A percentile compares a stretch with the other conserved stretches of the same genome.
These are phyloP conservation scores for Petrophora chlorosata DNA, from an alignment of 2,888 invertebrate genomes.

Conservation along the genomic window DNA sequence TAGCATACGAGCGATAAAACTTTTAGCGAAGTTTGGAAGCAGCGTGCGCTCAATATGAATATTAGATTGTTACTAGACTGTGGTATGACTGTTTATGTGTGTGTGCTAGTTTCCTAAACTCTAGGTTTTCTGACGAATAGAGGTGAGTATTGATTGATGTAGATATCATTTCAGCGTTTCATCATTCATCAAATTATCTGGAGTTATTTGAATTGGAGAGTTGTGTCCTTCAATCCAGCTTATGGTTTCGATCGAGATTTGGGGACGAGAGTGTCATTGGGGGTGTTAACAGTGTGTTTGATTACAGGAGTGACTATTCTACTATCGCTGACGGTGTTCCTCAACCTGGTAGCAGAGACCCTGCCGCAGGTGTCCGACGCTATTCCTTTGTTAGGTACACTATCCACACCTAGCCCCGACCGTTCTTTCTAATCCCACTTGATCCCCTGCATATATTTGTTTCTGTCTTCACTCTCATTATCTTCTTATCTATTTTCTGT, in stretches of 20 bases:
- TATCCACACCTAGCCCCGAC: conserved; percentile 70
- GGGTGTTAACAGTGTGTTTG: conserved; percentile 85
- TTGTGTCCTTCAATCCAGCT: conserved; percentile 42
- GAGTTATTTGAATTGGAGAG: conserved; percentile 46
- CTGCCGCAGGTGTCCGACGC: conserved; percentile 99
- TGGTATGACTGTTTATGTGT: conserved; percentile 59
- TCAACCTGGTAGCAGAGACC: conserved; percentile 99
- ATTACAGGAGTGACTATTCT: conserved; percentile 99
- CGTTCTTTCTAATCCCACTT: conserved; percentile 61
- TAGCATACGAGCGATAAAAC: conserved; percentile 43
- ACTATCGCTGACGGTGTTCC: conserved; percentile 99
- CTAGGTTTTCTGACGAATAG: conserved; percentile 34
- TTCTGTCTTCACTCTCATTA: conserved; percentile 52
- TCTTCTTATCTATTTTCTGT: conserved; percentile 47
- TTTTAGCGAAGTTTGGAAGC: conserved; percentile 53
- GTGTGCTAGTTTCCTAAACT: conserved; percentile 45
- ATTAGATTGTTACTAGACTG: conserved; percentile 61
- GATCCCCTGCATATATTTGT: conserved; percentile 52
- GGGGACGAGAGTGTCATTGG: conserved; percentile 34
- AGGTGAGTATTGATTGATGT: conserved; percentile 52
- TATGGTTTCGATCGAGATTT: neutral
- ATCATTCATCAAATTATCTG: conserved; percentile 34
- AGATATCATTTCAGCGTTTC: conserved; percentile 45
- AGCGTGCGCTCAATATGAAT: conserved; percentile 53
- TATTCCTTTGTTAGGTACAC: conserved; percentile 99